phyloP scores from a whole-genome alignment of 2,888 invertebrate genomes.

The Platypus cylindrus region DNA sequence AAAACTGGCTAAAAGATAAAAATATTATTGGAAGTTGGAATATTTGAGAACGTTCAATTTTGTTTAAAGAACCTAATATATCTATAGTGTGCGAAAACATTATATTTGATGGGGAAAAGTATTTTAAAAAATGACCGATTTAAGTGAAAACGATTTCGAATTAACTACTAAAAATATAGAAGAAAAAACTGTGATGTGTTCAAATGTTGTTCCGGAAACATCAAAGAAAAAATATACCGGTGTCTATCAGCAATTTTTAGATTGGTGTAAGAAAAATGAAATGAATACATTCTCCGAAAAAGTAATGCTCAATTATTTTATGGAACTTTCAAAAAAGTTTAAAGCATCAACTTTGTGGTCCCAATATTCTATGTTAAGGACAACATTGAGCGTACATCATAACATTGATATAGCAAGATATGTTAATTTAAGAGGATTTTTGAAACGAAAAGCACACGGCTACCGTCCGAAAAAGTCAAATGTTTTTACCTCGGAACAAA shows the following conservation, averaged over 20 bases:
- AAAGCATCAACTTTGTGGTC: slow-evolving; percentile 4
- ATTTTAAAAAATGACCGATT: too few relatives aligned
- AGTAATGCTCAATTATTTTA: slow-evolving; percentile 16
- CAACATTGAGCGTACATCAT: slow-evolving; percentile 5
- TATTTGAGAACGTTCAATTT: too few relatives aligned
- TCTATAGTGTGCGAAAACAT: too few relatives aligned
- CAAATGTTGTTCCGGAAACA: too few relatives aligned
- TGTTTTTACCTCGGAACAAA: slow-evolving; percentile 20
- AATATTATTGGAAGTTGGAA: too few relatives aligned
- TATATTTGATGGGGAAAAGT: too few relatives aligned
- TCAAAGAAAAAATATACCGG: slow-evolving; percentile 13
- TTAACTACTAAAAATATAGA: too few relatives aligned
- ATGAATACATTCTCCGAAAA: slow-evolving; percentile 15
- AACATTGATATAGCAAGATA: slow-evolving; percentile 15
- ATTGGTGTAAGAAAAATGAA: slow-evolving; percentile 13
- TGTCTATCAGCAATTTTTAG: slow-evolving; percentile 16
- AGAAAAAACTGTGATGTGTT: too few relatives aligned
- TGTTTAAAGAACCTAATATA: too few relatives aligned
- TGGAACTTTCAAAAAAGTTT: slow-evolving; percentile 10
- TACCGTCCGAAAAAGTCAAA: slow-evolving; percentile 23
- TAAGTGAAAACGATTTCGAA: too few relatives aligned
- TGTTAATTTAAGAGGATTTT: slow-evolving; percentile 15
- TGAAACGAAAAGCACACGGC: slow-evolving; percentile 20
- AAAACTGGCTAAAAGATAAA: too few relatives aligned
- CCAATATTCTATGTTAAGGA: slow-evolving; percentile 6